A percentile compares a stretch with the other conserved stretches of the same genome.
phyloP scores from a whole-genome alignment of 2,888 invertebrate species.

The Orchesellides sinensis region DNA sequence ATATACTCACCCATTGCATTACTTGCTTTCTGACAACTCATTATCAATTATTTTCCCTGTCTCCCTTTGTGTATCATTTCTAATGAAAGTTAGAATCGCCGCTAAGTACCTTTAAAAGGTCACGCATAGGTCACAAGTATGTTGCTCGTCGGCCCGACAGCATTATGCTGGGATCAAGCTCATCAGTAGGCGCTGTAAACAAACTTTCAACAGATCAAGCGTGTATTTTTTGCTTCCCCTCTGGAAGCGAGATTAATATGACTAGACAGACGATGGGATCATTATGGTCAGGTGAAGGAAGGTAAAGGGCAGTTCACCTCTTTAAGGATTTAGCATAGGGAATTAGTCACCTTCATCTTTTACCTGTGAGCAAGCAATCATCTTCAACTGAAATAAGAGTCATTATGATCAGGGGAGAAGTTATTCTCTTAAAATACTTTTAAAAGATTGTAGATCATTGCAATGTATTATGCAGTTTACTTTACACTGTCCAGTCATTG shows the following conservation, averaged over 20 bases:
- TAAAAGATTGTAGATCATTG: background rate
- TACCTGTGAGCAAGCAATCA: background rate
- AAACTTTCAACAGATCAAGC: background rate
- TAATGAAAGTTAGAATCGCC: too few species aligned
- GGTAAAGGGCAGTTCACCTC: background rate
- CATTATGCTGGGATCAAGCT: slow-evolving; percentile 11
- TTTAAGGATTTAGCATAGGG: background rate
- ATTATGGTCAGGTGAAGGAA: slow-evolving; percentile 6
- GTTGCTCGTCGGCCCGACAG: background rate
- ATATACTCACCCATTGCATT: too few species aligned
- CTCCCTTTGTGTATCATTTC: too few species aligned
- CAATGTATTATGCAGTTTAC: background rate
- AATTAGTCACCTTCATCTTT: slow-evolving; percentile 9
- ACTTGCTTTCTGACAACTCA: too few species aligned
- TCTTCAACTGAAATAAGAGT: background rate
- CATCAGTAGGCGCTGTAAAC: background rate
- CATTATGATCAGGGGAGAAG: background rate
- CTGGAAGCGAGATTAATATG: slow-evolving; percentile 9
- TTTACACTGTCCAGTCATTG: background rate
- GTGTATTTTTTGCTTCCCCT: background rate
- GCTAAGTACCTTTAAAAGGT: too few species aligned
- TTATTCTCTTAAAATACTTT: background rate
- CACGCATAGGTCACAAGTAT: slow-evolving; percentile 10
- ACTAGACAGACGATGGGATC: slow-evolving; percentile 35
- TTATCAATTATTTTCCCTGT: too few species aligned